Evolutionary conservation across 2,797 vertebrate genomes (phyloP), one percentile per base, ranked within the genome.

Genomic region (Acanthis flammea): DNA sequence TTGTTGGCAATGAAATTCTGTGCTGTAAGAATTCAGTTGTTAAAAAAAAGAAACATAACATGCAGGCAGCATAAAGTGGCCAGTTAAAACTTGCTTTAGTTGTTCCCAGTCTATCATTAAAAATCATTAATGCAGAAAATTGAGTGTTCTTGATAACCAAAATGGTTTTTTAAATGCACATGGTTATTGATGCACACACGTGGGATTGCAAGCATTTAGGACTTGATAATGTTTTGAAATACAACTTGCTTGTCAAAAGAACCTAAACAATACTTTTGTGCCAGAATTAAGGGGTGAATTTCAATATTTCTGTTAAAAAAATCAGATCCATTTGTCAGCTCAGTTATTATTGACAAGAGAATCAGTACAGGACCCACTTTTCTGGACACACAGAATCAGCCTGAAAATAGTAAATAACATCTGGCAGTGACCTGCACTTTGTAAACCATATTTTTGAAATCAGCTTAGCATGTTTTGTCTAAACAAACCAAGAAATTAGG

Each of bases 401-500:
- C 78, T 87, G 50, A 79, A 91, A 93, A 81, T 65, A 80, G 77
- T 80, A 91, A 86, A 79, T 86, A 89, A 86, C 75, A 95, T 92
- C 78, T 96, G 93, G 47, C 25, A 65, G 81, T 58, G 92, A 90
- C 75, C 89, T 96, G 78, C 78, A 58, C 73, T 92, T 92, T 53
- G 41, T 94, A 88, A 94, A 72, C 54, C 33, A 30, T 80, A 86
- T 91, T 96, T 96, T 68, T 94, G 42, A 94, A 95, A 92, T 86
- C 91, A 83, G 68, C 65, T 95, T 88, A 90, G 72, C 68, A 7
- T 92, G 73, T 91, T 96, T 91, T 89, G 41, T 88, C 72, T 91
- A 96, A 96, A 96, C 94, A 94, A 96, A 85, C 33, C 12, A 19
- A 92, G 81, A 95, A 95, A 96, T 88, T 62, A 80, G 88, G 44